Conservation (phyloP, 2,888 invertebrate species). For the Podabrus alpinus region DNA sequence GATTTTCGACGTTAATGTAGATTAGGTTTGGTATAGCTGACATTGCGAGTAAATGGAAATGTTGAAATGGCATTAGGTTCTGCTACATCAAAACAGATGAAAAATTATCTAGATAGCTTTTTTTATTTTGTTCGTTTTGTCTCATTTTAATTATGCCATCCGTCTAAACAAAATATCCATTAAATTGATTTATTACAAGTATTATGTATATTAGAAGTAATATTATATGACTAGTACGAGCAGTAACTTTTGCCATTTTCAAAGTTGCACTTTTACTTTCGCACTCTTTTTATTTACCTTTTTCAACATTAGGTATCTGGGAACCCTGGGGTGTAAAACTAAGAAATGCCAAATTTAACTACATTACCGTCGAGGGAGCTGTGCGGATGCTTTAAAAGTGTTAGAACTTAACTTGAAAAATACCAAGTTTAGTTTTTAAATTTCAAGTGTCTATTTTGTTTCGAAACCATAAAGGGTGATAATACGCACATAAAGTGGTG, state of each 20-base stretch:
- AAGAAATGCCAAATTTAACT: neutral
- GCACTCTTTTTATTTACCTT: neutral
- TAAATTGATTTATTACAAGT: neutral
- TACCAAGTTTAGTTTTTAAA: neutral
- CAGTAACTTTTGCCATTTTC: neutral
- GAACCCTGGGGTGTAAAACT: neutral
- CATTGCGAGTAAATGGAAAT: neutral
- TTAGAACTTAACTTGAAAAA: neutral
- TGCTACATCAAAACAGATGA: neutral
- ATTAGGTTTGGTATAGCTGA: slow-evolving; percentile 1
- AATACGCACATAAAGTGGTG: neutral
- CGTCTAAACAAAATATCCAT: neutral
- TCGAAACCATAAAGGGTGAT: neutral
- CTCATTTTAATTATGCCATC: neutral
- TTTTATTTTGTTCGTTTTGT: neutral
- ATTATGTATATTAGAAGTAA: too few relatives aligned
- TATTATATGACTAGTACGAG: too few relatives aligned
- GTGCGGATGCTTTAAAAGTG: neutral
- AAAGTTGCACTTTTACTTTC: neutral
- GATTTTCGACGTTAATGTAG: slow-evolving; percentile 1
- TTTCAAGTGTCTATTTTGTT: neutral
- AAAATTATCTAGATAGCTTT: neutral
- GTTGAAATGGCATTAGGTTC: neutral
- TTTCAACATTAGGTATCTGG: neutral
- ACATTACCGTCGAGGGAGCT: neutral